A percentile compares a stretch with the other conserved stretches of the same genome.
phyloP scores from a whole-genome alignment of 2,888 invertebrate genomes.

The Meiosimyza decipiens region DNA sequence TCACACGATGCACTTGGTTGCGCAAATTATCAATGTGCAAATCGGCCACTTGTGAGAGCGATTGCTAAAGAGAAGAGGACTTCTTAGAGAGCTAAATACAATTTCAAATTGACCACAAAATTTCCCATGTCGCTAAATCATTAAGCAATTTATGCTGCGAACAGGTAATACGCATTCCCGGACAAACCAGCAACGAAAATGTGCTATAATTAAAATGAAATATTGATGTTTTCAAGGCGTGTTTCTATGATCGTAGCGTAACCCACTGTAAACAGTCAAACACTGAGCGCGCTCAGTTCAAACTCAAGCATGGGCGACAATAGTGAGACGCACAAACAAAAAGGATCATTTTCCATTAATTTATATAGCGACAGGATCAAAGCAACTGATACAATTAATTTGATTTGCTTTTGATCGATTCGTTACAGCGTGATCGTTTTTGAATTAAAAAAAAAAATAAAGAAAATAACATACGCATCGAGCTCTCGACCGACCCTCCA shows the following conservation, averaged over 20 bases:
- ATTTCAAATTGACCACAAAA: neutral
- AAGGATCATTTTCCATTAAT: conserved; percentile 18
- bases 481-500: neutral
- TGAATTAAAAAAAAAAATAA: conserved; percentile 18
- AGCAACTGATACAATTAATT: conserved; percentile 48
- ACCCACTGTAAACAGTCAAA: conserved; percentile 43
- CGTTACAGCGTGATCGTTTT: conserved; percentile 45
- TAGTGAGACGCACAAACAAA: neutral
- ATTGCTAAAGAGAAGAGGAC: neutral
- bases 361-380: conserved; percentile 36
- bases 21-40: neutral
- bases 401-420: conserved; percentile 51
- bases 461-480: neutral
- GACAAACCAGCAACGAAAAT: no score
- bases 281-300: neutral
- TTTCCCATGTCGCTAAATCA: conserved; percentile 47
- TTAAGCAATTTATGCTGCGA: conserved; percentile 12
- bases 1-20: conserved; percentile 16
- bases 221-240: conserved; percentile 46
- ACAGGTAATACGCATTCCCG: conserved; percentile 24
- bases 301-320: neutral
- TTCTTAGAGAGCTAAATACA: neutral
- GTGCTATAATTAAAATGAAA: conserved; percentile 41
- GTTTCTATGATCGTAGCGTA: conserved; percentile 47
- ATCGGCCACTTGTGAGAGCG: no score